A percentile compares a stretch with the other conserved stretches of the same genome.
Conservation (phyloP, 2,113 vertebrate genomes). For the Erythrolamprus reginae region DNA sequence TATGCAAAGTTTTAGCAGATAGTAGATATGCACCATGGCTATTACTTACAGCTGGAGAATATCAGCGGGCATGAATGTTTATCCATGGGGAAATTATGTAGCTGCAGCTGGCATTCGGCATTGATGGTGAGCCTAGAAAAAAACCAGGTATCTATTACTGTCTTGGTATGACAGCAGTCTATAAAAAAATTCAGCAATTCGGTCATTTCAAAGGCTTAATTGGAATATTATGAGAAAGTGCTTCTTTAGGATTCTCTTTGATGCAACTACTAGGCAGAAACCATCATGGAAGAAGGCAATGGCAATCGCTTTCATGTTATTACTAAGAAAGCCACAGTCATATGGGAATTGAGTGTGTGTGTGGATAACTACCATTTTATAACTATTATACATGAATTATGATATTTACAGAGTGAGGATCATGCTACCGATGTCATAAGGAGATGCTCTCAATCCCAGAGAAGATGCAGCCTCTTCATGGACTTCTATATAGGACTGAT, state of each 20-base stretch:
- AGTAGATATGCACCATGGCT: not conserved
- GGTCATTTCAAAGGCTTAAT: rapidly evolving
- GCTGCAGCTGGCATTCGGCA: conserved; percentile 91
- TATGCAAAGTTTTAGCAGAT: not conserved
- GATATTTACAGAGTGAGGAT: not conserved
- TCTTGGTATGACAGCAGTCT: not conserved
- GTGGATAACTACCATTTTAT: not conserved
- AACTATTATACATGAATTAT: not conserved
- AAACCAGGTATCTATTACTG: conserved; percentile 38
- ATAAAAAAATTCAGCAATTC: not conserved
- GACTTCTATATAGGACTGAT: not conserved
- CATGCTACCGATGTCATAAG: not conserved
- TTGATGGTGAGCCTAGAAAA: conserved; percentile 88
- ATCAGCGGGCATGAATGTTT: conserved; percentile 93
- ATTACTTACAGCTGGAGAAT: conserved; percentile 97
- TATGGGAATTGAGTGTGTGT: not conserved
- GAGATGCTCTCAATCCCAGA: not conserved
- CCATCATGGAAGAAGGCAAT: not conserved
- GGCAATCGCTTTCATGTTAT: not conserved
- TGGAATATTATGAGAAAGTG: not conserved
- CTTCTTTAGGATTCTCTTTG: not conserved
- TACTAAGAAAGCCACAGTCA: not conserved
- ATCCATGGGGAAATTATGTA: conserved; percentile 98
- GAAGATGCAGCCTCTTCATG: not conserved
- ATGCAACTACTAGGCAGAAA: not conserved